Evolutionary conservation across 2,888 invertebrate species (phyloP).

Genomic region (Diploptera punctata): DNA sequence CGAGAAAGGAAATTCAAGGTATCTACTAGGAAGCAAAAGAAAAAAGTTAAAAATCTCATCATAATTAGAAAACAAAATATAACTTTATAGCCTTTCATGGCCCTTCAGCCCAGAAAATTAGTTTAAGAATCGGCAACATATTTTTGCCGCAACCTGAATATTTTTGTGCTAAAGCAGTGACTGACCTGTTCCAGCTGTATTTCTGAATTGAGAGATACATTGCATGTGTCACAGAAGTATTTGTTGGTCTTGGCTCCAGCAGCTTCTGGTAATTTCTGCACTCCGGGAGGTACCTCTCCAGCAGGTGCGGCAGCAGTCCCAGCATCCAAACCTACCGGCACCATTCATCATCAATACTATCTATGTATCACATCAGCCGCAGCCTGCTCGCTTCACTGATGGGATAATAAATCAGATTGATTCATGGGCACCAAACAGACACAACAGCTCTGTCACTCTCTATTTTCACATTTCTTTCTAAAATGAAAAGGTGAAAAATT

Average conservation of each 20-base stretch:
- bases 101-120: no score
- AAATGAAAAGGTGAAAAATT: no score
- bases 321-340: conserved; percentile 36
- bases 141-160: no score
- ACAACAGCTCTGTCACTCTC: not conserved
- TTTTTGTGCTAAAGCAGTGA: no score
- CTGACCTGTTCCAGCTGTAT: conserved; percentile 56
- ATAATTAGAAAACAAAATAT: no score
- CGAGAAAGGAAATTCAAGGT: no score
- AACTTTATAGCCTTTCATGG: no score
- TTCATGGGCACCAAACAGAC: conserved; percentile 35
- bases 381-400: conserved; percentile 33
- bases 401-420: conserved; percentile 43
- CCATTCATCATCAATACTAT: conserved; percentile 55
- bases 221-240: conserved; percentile 55
- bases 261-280: conserved; percentile 40
- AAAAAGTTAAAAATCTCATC: no score
- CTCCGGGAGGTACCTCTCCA: conserved; percentile 39
- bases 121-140: no score
- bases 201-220: conserved; percentile 58
- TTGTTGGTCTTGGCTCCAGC: conserved; percentile 38
- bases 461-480: conserved; percentile 7
- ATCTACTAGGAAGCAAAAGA: no score
- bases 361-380: conserved; percentile 55
- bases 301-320: conserved; percentile 7